Evolutionary conservation across 2,797 vertebrate species (phyloP).

Genomic region (Lepidocolaptes lacrymiger): DNA sequence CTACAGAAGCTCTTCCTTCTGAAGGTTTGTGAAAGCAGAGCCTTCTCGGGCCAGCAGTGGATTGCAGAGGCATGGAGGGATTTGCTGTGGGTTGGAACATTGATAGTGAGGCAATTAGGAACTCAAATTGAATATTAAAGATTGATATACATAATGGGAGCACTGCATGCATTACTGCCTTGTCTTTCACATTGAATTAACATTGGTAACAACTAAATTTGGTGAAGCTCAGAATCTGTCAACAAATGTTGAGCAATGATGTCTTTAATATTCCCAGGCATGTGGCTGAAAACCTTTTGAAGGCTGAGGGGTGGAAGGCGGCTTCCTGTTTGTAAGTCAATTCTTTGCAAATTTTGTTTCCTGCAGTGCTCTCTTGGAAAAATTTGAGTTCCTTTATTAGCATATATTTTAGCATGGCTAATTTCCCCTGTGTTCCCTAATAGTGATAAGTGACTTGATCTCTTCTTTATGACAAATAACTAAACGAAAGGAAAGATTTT

Average conservation of each 20-base stretch:
- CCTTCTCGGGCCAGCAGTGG: neutral
- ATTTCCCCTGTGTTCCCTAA: constrained; percentile 76
- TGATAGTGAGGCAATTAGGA: constrained; percentile 68
- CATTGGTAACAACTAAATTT: constrained; percentile 72
- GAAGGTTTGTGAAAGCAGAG: constrained; percentile 33
- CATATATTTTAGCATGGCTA: constrained; percentile 72
- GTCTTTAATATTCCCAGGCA: constrained; percentile 82
- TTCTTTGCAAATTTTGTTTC: constrained; percentile 80
- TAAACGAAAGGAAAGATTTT: constrained; percentile 2
- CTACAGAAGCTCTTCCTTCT: neutral
- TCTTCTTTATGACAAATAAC: constrained; percentile 46
- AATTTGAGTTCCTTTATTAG: constrained; percentile 76
- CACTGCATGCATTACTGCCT: constrained; percentile 71
- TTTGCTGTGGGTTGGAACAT: constrained; percentile 60
- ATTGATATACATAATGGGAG: constrained; percentile 63
- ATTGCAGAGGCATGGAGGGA: constrained; percentile 58
- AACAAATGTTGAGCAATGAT: constrained; percentile 78
- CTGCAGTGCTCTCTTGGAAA: constrained; percentile 79
- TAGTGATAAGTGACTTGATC: constrained; percentile 45
- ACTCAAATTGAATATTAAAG: constrained; percentile 70
- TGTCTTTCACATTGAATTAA: constrained; percentile 69
- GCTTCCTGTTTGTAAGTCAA: constrained; percentile 81
- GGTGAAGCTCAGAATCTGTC: constrained; percentile 74
- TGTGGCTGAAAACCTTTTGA: constrained; percentile 81
- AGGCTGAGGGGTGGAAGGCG: constrained; percentile 81